Evolutionary conservation across 2,888 invertebrate genomes (phyloP), one percentile per base, ranked within the genome.

Genomic region (Cyclophora albipunctata): DNA sequence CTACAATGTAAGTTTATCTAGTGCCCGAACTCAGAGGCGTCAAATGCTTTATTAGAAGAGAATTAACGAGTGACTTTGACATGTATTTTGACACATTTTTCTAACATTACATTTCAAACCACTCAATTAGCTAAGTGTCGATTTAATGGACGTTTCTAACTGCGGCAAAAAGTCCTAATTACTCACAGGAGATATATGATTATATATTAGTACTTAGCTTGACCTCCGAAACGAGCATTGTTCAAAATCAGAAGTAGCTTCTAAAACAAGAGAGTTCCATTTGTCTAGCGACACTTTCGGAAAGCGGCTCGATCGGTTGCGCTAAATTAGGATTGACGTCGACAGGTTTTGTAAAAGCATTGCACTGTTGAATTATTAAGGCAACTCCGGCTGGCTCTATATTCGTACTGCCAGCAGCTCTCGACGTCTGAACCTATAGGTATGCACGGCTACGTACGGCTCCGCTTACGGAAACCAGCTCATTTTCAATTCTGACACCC

Each of bases 321-420:
- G 75, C 80, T 75, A 88, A 87, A 88, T 88, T 83, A 88, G 81
- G 84, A 88, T 83, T 87, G 87, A 87, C 87, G 85, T 60, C 74
- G 86, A 88, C 87, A 88, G 84, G 83, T 84, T 87, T 85, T 87
- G 87, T 88, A 87, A 88, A 87, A 88, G 87, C 87, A 88, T 88
- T 87, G 87, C 87, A 84, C 78, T 86, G 87, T 86, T 88, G 85
- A 88, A 88, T 88, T 87, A 87, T 88, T 86, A 85, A 87, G 84
- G 80, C 76, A 75, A 73, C 82, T 81, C 81, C 63, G 84, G 70
- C 75, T 80, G 78, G 75, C 70, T 73, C 83, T 87, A 87, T 86
- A 85, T 85, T 73, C 75, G 87, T 81, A 78, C 78, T 64, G 69
- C 68, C 67, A 69, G 71, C 67, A 70, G 70, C 71, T 64, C 69